Evolutionary conservation across 1,140 invertebrate species (phyloP).

Genomic region (Heliconius himera): DNA sequence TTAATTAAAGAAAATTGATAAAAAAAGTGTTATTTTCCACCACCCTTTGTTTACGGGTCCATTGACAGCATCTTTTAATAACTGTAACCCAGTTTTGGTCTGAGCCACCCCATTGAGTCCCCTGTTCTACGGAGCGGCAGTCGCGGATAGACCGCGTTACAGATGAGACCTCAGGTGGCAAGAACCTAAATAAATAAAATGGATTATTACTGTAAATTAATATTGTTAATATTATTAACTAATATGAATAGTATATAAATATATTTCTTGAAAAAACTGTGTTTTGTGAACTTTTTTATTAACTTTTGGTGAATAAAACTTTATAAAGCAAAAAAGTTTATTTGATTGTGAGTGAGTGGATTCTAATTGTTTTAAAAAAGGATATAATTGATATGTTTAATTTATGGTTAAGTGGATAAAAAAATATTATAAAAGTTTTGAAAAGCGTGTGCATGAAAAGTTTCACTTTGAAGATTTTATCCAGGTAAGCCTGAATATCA

Average conservation of each 20-base stretch:
- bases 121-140: slow-evolving; percentile 20
- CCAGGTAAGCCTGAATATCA: neutral
- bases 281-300: neutral
- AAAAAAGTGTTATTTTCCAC: neutral
- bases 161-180: slow-evolving; percentile 18
- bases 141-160: slow-evolving; percentile 22
- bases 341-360: neutral
- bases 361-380: neutral
- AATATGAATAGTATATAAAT: neutral
- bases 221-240: neutral
- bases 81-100: slow-evolving; percentile 6
- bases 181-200: neutral
- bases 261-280: neutral
- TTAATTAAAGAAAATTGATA: neutral
- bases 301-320: neutral
- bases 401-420: neutral
- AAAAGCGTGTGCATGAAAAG: neutral
- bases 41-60: neutral
- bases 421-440: neutral
- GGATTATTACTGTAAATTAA: neutral
- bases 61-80: slow-evolving; percentile 15
- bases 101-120: slow-evolving; percentile 19
- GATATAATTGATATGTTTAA: neutral
- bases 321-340: neutral
- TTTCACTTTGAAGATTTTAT: neutral